A percentile compares a stretch with the other conserved stretches of the same genome.
phyloP scores from a whole-genome alignment of 2,888 invertebrate genomes.

The Suillia variegata region DNA sequence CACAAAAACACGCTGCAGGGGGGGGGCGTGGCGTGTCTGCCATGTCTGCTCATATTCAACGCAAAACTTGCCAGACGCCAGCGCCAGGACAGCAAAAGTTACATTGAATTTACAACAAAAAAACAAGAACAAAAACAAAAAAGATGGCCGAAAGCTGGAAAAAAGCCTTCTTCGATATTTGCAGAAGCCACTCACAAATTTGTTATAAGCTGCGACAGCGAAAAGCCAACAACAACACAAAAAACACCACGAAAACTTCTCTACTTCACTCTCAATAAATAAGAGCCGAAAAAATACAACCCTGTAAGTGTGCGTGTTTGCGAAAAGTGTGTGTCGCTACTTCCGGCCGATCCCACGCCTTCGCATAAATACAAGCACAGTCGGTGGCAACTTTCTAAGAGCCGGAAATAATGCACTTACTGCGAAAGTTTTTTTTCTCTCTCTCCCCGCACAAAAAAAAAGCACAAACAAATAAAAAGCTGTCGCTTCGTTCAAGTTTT shows the following conservation, averaged over 20 bases:
- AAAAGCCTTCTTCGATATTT: constrained; percentile 18
- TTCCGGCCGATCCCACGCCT: not conserved
- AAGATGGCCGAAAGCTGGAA: not conserved
- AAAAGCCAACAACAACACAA: constrained; percentile 16
- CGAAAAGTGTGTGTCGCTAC: not conserved
- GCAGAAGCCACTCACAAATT: constrained; percentile 29
- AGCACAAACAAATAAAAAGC: no score
- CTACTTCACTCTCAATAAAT: constrained; percentile 28
- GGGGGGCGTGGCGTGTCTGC: no score
- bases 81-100: constrained; percentile 12
- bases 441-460: no score
- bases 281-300: constrained; percentile 16
- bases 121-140: constrained; percentile 1
- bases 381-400: constrained; percentile 47
- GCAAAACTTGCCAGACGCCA: constrained; percentile 24
- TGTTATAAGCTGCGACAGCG: constrained; percentile 26
- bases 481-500: not conserved
- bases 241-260: constrained; percentile 14
- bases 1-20: not conserved
- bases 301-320: not conserved
- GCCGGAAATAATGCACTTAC: constrained; percentile 52
- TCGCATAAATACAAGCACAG: constrained; percentile 28
- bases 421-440: constrained; percentile 28
- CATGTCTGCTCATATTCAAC: not conserved
- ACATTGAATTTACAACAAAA: constrained; percentile 2